These are phyloP conservation scores for Sinosuthora webbiana DNA, from an alignment of 2,113 vertebrate genomes.

Conservation along the genomic window DNA sequence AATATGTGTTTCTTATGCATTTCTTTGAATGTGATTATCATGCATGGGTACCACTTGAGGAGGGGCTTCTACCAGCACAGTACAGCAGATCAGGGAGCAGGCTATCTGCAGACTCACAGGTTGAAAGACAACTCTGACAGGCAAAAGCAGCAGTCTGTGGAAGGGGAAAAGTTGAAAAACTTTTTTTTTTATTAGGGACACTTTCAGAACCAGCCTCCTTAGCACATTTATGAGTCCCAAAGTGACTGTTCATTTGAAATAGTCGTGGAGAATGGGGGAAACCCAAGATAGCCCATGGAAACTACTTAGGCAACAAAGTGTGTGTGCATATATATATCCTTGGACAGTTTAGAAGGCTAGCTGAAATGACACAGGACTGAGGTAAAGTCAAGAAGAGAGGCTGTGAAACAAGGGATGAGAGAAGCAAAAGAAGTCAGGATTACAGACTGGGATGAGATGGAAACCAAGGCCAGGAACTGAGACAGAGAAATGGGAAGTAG, in stretches of 20 bases:
- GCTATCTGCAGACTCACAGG: background rate
- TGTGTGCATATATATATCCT: background rate
- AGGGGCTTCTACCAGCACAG: constrained; percentile 33
- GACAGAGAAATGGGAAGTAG: background rate
- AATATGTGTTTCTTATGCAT: background rate
- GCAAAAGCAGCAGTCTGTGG: background rate
- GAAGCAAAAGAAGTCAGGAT: background rate
- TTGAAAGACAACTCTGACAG: background rate
- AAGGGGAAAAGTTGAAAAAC: background rate
- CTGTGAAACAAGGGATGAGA: background rate
- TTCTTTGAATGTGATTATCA: background rate
- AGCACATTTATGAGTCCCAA: constrained; percentile 20
- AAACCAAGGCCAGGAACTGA: background rate
- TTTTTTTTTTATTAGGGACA: constrained; percentile 13
- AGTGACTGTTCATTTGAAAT: constrained; percentile 9
- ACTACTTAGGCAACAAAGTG: background rate
- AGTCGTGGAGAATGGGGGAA: constrained; percentile 3
- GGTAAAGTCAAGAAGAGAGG: background rate
- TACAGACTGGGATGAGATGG: background rate
- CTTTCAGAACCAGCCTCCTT: constrained; percentile 40
- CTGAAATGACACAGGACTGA: background rate
- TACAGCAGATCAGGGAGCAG: background rate
- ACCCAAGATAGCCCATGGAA: background rate
- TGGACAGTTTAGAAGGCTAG: background rate
- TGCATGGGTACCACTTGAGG: background rate